Base-by-base conservation (phyloP, 2,888 invertebrate genomes). In the Helobdella robusta region DNA sequence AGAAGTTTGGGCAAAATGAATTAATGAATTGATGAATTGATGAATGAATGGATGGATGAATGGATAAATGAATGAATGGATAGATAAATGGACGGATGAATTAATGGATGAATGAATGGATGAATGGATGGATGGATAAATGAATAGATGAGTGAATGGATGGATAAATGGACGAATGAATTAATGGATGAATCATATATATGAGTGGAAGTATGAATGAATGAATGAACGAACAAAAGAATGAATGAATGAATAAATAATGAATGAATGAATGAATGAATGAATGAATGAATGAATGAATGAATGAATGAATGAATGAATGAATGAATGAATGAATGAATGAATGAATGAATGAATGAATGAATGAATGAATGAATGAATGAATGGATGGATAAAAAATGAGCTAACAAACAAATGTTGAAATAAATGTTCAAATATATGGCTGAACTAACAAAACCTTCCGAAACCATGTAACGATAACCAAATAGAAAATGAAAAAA, bases 311-410 rank as follows among this genome's bases (percentile, higher is more conserved):
- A 59, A 20, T 15, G 34, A 34, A 23, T n/a, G n/a, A 59, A 32
- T 15, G 32, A 59, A 32, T 25, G 32, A 59, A 32, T 25, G 32
- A 59, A 46, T 40, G 62, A 64, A 34, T 23, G 62, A 20, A 34
- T 40, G 54, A 64, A 50, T 48, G 68, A 61, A n/a, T 52, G 52
- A 32, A 30, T 62, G 46, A 35, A 25, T 36, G 23, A 46, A 52
- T 62, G 34, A 20, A n/a, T n/a, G n/a, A n/a, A n/a, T n/a, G n/a
- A n/a, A n/a, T n/a, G n/a, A n/a, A n/a, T n/a, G n/a, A n/a, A n/a
- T n/a, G n/a, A n/a, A n/a, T n/a, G n/a, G n/a, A n/a, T n/a, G n/a
- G n/a, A n/a, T n/a, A n/a, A n/a, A n/a, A n/a, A n/a, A n/a, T n/a
- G n/a, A n/a, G n/a, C n/a, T n/a, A n/a, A n/a, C n/a, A n/a, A n/a